Evolutionary conservation across 2,888 invertebrate genomes (phyloP), one percentile per base, ranked within the genome.

Genomic region (Temnothorax ravouxi): DNA sequence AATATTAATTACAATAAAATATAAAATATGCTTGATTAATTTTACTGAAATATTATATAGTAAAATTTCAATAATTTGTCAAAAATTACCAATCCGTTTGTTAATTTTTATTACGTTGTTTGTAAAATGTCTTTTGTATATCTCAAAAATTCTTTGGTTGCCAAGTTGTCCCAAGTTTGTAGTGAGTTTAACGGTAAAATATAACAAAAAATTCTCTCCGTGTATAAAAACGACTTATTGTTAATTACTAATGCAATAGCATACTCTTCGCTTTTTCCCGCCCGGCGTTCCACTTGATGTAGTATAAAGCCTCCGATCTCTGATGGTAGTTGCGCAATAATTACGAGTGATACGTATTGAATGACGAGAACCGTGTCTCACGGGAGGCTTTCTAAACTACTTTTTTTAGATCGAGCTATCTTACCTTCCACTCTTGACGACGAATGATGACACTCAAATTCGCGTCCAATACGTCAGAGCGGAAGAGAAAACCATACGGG

Each of bases 341-440:
- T 38, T 41, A 54, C 50, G 54, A 87, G 86, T 76, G 76, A 75
- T 84, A 79, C 79, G 67, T 89, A 89, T 89, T 88, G 86, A 82
- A 80, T 89, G 72, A 84, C 87, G 80, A 75, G 77, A 84, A 85
- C 52, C 75, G 56, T 77, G 83, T 77, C 50, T 69, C 66, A 47
- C 79, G 21, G 34, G 80, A 69, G 83, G 81, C 89, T 89, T 89
- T 87, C 89, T 83, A 87, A 85, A 84, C 72, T 76, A 15, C 66
- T 85, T 77, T 85, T 90, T 88, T 86, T 54, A 80, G 83, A 86
- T 90, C 85, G 83, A 86, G 81, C 86, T 84, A 84, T 83, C 84
- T n/a, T 41, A 59, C 66, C 64, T 61, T 61, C 38, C 66, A 69
- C 13, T 79, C 13, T 79, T 75, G 25, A 3, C 38, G 21, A 38